Evolutionary conservation across 1,140 invertebrate species (phyloP).

Genomic region (Aphis craccivora): DNA sequence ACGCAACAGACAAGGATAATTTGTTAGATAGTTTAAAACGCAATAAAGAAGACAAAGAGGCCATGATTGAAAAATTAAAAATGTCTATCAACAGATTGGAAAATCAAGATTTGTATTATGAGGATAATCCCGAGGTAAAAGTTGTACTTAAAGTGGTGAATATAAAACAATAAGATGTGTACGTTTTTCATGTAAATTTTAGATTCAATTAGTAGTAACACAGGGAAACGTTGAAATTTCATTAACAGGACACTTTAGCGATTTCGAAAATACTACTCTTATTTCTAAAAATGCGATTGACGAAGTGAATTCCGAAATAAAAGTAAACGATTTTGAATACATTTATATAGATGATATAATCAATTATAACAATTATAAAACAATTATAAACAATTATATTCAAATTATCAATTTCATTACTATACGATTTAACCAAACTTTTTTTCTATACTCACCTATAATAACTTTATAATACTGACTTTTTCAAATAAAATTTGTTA

Average conservation of each 20-base stretch:
- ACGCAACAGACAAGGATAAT: slow-evolving; percentile 23
- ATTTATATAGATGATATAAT: background rate
- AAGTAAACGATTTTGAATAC: slow-evolving; percentile 2
- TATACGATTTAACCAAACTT: background rate
- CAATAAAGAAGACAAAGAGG: slow-evolving; percentile 10
- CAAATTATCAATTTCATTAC: background rate
- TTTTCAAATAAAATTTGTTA: background rate
- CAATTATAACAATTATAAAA: no score
- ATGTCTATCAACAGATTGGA: background rate
- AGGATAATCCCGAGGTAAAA: slow-evolving; percentile 10
- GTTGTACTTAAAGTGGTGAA: background rate
- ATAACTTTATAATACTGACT: background rate
- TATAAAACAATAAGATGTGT: background rate
- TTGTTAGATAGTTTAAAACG: background rate
- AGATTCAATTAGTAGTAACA: slow-evolving; percentile 37
- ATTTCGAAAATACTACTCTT: slow-evolving; percentile 22
- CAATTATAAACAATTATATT: no score
- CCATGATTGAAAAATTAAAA: slow-evolving; percentile 26
- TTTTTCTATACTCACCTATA: background rate
- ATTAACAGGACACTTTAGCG: background rate
- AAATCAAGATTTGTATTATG: background rate
- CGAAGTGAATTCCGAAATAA: slow-evolving; percentile 11
- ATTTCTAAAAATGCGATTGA: background rate
- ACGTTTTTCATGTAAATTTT: background rate
- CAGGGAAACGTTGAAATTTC: background rate